Conservation (phyloP, 1,140 invertebrate genomes). For the Dufourea novaeangliae region DNA sequence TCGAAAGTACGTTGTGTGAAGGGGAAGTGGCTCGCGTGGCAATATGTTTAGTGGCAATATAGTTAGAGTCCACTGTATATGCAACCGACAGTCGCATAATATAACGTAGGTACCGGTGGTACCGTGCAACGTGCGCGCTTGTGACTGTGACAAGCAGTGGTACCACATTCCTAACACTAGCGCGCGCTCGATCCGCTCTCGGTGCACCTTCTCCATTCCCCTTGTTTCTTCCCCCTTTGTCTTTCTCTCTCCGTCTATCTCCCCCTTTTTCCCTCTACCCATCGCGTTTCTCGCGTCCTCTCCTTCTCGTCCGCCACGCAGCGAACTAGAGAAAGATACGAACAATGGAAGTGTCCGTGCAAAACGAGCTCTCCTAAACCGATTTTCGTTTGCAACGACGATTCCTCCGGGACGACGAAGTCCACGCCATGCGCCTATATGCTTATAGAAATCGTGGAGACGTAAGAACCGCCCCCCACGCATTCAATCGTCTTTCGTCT, state of each 20-base stretch:
- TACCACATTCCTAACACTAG: conserved; percentile 82
- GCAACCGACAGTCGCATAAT: conserved; percentile 56
- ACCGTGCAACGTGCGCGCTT: conserved; percentile 64
- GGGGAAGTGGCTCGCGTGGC: too few species aligned
- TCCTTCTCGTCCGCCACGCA: conserved; percentile 7
- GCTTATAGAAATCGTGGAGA: background rate
- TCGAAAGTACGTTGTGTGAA: too few species aligned
- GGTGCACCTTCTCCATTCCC: conserved; percentile 56
- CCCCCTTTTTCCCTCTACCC: background rate
- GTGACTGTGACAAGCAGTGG: conserved; percentile 81
- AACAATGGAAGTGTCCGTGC: conserved; percentile 53
- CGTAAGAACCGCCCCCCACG: background rate
- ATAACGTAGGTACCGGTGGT: conserved; percentile 55
- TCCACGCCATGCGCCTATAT: background rate
- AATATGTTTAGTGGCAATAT: too few species aligned
- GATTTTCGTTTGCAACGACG: too few species aligned
- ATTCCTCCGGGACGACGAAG: background rate
- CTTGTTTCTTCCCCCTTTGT: conserved; percentile 10
- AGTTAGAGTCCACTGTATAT: too few species aligned
- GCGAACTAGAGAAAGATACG: conserved; percentile 57
- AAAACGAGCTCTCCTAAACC: background rate
- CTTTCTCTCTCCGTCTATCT: background rate
- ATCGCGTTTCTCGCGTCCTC: background rate
- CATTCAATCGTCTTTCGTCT: too few species aligned
- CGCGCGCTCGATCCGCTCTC: conserved; percentile 57